phyloP scores from a whole-genome alignment of 2,888 invertebrate genomes.

The Trichogramma evanescens region DNA sequence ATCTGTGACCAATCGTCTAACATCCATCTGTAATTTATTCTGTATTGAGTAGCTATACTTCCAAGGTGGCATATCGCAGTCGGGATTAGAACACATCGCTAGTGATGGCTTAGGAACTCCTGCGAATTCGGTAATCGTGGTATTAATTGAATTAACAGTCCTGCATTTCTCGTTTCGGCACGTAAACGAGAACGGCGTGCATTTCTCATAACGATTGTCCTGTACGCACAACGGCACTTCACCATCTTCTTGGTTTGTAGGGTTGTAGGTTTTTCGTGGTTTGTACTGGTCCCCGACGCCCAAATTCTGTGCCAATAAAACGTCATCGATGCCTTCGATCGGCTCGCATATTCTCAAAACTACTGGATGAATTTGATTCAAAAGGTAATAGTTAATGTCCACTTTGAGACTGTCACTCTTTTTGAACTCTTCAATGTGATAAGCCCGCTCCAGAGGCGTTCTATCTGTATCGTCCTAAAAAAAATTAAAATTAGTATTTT shows the following conservation, averaged over 20 bases:
- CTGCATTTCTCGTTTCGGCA: conserved; percentile 48
- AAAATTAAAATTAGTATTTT: conserved; percentile 18
- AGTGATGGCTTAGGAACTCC: conserved; percentile 52
- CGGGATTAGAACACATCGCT: conserved; percentile 64
- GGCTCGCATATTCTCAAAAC: conserved; percentile 91
- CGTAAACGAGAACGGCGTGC: conserved; percentile 61
- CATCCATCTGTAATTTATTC: conserved; percentile 65
- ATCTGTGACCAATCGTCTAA: conserved; percentile 60
- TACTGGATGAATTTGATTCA: conserved; percentile 94
- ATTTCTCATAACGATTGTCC: conserved; percentile 53
- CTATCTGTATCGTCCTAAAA: conserved; percentile 66
- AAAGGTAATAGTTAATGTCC: conserved; percentile 86
- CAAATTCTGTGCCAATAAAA: conserved; percentile 81
- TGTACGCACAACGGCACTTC: conserved; percentile 41
- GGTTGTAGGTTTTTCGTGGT: conserved; percentile 28
- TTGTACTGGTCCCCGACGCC: conserved; percentile 36
- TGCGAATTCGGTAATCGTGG: conserved; percentile 39
- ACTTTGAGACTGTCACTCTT: conserved; percentile 62
- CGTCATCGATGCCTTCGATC: conserved; percentile 87
- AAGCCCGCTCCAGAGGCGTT: conserved; percentile 83
- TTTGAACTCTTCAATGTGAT: conserved; percentile 86
- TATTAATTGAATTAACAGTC: conserved; percentile 48
- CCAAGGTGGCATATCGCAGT: conserved; percentile 61
- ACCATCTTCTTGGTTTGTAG: conserved; percentile 28
- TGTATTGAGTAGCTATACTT: conserved; percentile 62